phyloP scores from a whole-genome alignment of 2,888 invertebrate genomes.

The Tricholauxania praeusta region DNA sequence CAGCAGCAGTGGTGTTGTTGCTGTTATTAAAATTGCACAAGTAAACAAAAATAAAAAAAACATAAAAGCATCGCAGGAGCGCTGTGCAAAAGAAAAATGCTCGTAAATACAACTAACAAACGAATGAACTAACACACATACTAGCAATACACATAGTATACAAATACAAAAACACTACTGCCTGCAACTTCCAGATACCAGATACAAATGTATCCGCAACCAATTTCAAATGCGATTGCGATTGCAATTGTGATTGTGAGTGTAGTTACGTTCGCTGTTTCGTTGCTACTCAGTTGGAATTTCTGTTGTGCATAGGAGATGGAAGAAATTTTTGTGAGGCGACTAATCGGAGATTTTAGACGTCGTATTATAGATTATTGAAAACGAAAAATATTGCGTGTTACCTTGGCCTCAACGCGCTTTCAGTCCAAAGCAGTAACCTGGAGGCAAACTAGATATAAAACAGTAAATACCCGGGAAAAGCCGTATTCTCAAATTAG shows the following conservation, averaged over 20 bases:
- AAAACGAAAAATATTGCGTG: too few species aligned
- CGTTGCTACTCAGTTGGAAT: too few species aligned
- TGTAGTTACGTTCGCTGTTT: background rate
- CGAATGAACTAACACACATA: background rate
- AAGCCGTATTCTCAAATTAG: too few species aligned
- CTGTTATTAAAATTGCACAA: constrained; percentile 28
- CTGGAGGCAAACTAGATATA: too few species aligned
- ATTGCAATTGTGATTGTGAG: background rate
- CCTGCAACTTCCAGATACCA: background rate
- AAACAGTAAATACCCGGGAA: too few species aligned
- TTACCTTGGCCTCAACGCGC: too few species aligned
- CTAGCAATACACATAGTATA: constrained; percentile 8
- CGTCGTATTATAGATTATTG: too few species aligned
- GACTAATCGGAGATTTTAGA: too few species aligned
- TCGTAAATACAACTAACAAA: constrained; percentile 20
- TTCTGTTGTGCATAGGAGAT: too few species aligned
- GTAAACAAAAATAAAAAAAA: constrained; percentile 11
- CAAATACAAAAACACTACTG: background rate
- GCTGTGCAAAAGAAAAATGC: background rate
- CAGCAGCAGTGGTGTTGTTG: background rate
- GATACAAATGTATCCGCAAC: constrained; percentile 30
- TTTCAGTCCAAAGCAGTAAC: too few species aligned
- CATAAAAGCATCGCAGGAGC: constrained; percentile 8
- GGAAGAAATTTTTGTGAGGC: too few species aligned
- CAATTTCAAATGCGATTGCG: constrained; percentile 25